A percentile compares a stretch with the other conserved stretches of the same genome.
phyloP scores from a whole-genome alignment of 2,113 vertebrate genomes.

The Cettia cetti region DNA sequence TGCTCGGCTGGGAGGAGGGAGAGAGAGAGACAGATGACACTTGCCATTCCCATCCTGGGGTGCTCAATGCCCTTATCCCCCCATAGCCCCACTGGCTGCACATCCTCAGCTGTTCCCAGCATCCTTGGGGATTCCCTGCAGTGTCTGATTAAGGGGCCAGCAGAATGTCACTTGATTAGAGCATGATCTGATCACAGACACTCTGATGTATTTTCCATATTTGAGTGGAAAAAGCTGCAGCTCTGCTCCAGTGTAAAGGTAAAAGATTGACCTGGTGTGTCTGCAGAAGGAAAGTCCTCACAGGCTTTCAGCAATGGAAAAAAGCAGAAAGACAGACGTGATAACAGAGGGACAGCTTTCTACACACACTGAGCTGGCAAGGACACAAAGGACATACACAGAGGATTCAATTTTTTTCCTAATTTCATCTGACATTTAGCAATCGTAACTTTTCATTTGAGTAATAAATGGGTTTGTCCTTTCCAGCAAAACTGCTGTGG shows the following conservation, averaged over 20 bases:
- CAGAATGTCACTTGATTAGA: neutral
- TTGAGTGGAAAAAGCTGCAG: neutral
- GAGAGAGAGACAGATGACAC: neutral
- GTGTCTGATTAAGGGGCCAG: neutral
- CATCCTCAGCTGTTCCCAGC: neutral
- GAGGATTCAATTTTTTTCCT: neutral
- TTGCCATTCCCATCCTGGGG: neutral
- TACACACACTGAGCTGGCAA: neutral
- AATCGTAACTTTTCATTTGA: constrained; percentile 23
- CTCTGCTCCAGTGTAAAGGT: neutral
- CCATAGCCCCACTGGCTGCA: neutral
- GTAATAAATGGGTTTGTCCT: constrained; percentile 51
- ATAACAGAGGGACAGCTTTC: neutral
- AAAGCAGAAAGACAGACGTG: neutral
- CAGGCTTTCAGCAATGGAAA: neutral
- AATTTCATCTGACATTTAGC: constrained; percentile 51
- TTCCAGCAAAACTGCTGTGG: constrained; percentile 34
- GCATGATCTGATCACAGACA: neutral
- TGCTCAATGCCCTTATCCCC: neutral
- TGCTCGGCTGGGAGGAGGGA: neutral
- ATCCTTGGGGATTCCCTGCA: neutral
- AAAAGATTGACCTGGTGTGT: neutral
- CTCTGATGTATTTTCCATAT: neutral
- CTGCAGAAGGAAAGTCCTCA: neutral
- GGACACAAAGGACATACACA: neutral